phyloP scores from a whole-genome alignment of 2,797 vertebrate species.

The Cirrhinus mrigala region DNA sequence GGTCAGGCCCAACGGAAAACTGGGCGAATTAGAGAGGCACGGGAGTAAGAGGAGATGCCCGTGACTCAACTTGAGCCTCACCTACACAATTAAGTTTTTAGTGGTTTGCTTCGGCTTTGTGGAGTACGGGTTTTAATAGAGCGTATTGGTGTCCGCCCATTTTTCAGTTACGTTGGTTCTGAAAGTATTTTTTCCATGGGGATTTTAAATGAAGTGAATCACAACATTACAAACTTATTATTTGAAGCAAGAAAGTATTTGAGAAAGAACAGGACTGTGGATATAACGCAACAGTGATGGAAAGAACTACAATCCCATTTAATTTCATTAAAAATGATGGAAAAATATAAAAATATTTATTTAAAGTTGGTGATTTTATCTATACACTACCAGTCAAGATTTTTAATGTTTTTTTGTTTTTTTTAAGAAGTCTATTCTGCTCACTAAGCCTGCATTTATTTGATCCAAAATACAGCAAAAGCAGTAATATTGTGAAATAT shows the following conservation, averaged over 20 bases:
- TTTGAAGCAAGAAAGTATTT: neutral
- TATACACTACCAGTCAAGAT: neutral
- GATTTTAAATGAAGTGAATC: neutral
- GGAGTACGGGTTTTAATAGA: neutral
- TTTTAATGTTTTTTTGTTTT: no score
- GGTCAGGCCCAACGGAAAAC: conserved; percentile 46
- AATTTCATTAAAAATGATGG: neutral
- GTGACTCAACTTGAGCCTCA: conserved; percentile 21
- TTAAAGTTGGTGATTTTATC: neutral
- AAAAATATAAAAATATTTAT: neutral
- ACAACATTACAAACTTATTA: neutral
- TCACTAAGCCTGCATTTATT: no score
- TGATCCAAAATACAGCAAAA: no score
- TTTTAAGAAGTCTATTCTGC: no score
- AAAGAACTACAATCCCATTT: neutral
- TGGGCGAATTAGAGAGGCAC: conserved; percentile 22
- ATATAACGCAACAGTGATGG: neutral
- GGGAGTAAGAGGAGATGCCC: conserved; percentile 26
- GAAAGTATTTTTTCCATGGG: neutral
- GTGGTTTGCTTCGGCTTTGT: conserved; percentile 3
- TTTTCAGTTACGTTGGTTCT: neutral
- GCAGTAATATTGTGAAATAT: no score
- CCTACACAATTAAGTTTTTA: conserved; percentile 14
- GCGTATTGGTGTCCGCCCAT: neutral
- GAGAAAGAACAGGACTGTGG: neutral